Base-by-base conservation (phyloP, 1,140 invertebrate species). In the Liolophura sinensis region DNA sequence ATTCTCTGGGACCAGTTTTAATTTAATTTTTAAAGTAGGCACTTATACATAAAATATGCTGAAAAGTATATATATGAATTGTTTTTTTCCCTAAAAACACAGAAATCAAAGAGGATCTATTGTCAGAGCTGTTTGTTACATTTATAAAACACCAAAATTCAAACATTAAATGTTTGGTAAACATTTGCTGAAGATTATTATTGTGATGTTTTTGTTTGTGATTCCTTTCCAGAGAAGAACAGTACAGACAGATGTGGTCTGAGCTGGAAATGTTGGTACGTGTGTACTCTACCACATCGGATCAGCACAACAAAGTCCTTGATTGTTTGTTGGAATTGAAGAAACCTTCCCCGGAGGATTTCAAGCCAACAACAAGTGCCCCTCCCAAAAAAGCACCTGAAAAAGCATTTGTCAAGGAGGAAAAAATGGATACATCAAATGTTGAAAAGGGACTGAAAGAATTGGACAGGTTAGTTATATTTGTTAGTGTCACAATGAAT, bases 191-290 rank as follows among this genome's bases (percentile, higher is more conserved):
- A n/a, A n/a, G n/a, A 40, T 11, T 16, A 46, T n/a, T 4, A 51
- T 40, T 31, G 27, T 50, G 15, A 46, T n/a, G 11, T 50, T 61
- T 15, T 15, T 6, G n/a, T 65, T 49, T 55, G n/a, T 68, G 11
- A 67, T 72, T 65, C 68, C 49, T 62, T 64, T 73, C 58, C 73
- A 88, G 88, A 71, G 93, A 96, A 72, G 95, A 97, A 75, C 93
- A 96, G 74, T 98, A 96, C 84, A 88, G 91, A 62, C 87, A 92
- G 55, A 88, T 97, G 77, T 98, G 95, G 91, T 88, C 88, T 51
- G 96, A 98, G 79, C 80, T 97, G 40, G 95, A 98, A 83, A 89
- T 89, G 15, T 88, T 96, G 63, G 82, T 98, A 0, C 89, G 91
- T 64, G 89, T 90, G 11, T 92, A 96, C 77, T 87, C 91, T 81